Base-by-base conservation (phyloP, 2,888 invertebrate genomes). In the Leucozona laternaria region DNA sequence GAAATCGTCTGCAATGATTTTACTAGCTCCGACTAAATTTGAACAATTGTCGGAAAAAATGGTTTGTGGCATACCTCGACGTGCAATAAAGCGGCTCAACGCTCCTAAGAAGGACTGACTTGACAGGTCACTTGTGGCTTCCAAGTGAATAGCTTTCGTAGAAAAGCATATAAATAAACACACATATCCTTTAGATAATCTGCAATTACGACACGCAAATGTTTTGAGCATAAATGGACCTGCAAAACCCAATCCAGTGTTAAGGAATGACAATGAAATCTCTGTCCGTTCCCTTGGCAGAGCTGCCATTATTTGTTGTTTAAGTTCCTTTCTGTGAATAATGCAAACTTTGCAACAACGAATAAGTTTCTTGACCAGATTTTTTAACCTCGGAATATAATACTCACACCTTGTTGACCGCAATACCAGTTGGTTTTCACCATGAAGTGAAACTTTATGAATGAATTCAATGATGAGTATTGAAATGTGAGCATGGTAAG, bases 41-140 rank as follows among this genome's bases (percentile, higher is more conserved):
- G 70, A 62, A 1, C 66, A 73, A 34, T 75, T 80, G 22, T 73
- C 66, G 2, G 75, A 75, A n/a, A 53, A 80, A 8, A 80, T 55
- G 1, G 37, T 34, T 4, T 58, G 31, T 0, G 71, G 81, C 20
- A 28, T 68, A 5, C 80, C 64, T 20, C 76, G 68, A 13, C 75
- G 45, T 0, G 76, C 58, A 22, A 60, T 62, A 37, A 81, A 76
- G 1, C 76, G 45, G 15, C 20, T 31, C 13, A 76, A 70, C 1
- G 81, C 71, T n/a, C 43, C 76, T 17, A 70, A 13, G 31, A 81
- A 81, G 1, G 68, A 40, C n/a, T 68, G 37, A 2, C 70, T 70
- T 13, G 76, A 68, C 13, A 76, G 45, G 4, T 81, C 81, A 60
- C 70, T 76, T 0, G 71, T 62, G 0, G 53, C 31, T 20, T 58